Base-by-base conservation (phyloP, 2,113 vertebrate species). In the Actenoides hombroni region DNA sequence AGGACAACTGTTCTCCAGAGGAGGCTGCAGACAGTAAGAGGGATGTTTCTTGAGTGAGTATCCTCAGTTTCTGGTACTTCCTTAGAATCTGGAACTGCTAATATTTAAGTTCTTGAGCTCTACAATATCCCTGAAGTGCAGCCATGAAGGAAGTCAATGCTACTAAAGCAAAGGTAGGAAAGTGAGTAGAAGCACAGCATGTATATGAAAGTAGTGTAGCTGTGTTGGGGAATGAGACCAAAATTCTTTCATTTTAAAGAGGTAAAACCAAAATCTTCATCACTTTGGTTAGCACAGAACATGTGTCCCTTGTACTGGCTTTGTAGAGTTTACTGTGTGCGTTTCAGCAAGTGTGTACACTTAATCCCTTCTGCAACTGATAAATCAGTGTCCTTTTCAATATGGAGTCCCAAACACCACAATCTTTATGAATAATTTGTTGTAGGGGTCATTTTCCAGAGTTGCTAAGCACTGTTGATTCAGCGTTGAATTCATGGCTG, bases 261-360 rank as follows among this genome's bases (percentile, higher is more conserved):
- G 18, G 12, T 63, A 49, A 70, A 73, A 35, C 0, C 4, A 31
- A 83, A 93, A 59, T 40, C 18, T 48, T 53, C 71, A 68, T 8
- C 29, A 39, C 4, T 2, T 29, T 44, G 40, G 35, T 19, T 44
- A 40, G 26, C 37, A 25, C 23, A 70, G n/a, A 6, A 16, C 44
- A 64, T 60, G 0, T 16, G 0, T 16, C 35, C 25, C 35, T 95
- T 79, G 18, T 4, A 3, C 33, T 8, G 63, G n/a, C 56, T 76
- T 26, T 44, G 20, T 68, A 1, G 19, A 11, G 9, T 57, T 64
- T 24, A 57, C 37, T n/a, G 2, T 68, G 33, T 1, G 13, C 12
- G 11, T 64, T 82, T 75, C 46, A 73, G 26, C 23, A 35, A 23
- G 21, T 0, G 2, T 19, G 17, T 57, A 19, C 28, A 4, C 13